These are phyloP conservation scores for Drosophila kanapiae DNA, from an alignment of 1,140 invertebrate species.

Conservation along the genomic window DNA sequence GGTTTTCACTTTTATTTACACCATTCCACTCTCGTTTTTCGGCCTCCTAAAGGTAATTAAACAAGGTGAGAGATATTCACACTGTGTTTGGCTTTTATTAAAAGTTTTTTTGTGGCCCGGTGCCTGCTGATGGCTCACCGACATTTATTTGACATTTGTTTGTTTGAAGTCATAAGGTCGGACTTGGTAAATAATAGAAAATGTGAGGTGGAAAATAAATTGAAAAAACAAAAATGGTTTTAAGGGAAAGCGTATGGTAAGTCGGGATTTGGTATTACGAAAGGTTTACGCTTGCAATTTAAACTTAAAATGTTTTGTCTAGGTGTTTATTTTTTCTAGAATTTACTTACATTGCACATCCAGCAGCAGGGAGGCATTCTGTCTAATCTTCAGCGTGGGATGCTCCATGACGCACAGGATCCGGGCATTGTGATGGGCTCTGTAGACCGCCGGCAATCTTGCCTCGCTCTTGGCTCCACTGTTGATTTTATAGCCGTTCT, in stretches of 20 bases:
- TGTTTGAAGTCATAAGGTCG: background rate
- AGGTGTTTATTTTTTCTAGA: background rate
- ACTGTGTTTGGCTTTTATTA: conserved; percentile 64
- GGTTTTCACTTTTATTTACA: conserved; percentile 77
- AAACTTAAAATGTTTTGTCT: no score
- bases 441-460: conserved; percentile 88
- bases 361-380: conserved; percentile 90
- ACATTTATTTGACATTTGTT: conserved; percentile 16
- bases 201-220: background rate
- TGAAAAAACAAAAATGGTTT: background rate
- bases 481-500: conserved; percentile 84
- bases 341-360: conserved; percentile 92
- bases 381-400: conserved; percentile 88
- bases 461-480: conserved; percentile 88
- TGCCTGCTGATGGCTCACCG: conserved; percentile 19
- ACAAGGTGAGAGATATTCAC: conserved; percentile 55
- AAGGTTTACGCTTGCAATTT: background rate
- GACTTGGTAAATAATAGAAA: background rate
- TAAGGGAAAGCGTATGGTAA: background rate
- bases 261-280: background rate
- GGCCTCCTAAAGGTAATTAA: conserved; percentile 65
- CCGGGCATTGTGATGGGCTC: conserved; percentile 91
- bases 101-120: conserved; percentile 44
- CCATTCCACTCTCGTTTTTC: conserved; percentile 32
- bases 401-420: conserved; percentile 91